Base-by-base conservation (phyloP, 2,888 invertebrate species). In the Luperina nickerlii region DNA sequence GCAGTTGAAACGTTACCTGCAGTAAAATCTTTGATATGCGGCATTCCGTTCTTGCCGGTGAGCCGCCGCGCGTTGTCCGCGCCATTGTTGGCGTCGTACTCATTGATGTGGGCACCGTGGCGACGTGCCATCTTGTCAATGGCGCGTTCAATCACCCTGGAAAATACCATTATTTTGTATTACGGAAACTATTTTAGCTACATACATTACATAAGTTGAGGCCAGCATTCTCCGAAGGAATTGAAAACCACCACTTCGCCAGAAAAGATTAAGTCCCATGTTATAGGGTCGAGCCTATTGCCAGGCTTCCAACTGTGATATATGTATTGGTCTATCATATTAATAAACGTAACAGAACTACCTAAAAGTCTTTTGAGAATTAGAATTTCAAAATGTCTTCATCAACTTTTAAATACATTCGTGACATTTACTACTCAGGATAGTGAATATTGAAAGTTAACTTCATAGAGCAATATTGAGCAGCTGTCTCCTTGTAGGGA, bases 41-140 rank as follows among this genome's bases (percentile, higher is more conserved):
- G 99, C 76, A 99, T 99, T 94, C 99, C 99, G 94, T 99, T 98
- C 90, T 97, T 98, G 76, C 99, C 99, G 32, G 98, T 99, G 76
- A 99, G 97, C 76, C 99, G 98, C 77, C 98, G 97, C 87, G 98
- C 99, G 95, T 99, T 99, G 97, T 99, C 99, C 87, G 98, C 98
- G 57, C 99, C 99, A 92, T 98, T 98, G 86, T 98, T 98, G 1
- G 99, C 99, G 95, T 99, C 99, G 93, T 99, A 99, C 86, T 99
- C 99, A 91, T 98, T 98, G 93, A 99, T 99, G 95, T 99, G 99
- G 70, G 98, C 98, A 20, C 98, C 97, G 93, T 99, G 99, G 80
- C 98, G 98, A 86, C 98, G 98, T 80, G 99, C 98, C 88, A 99
- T 96, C 94, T 98, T 99, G 93, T 99, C 99, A 92, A 99, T 99